Evolutionary conservation across 2,888 invertebrate species (phyloP).

Genomic region (Drosophila subquinaria): DNA sequence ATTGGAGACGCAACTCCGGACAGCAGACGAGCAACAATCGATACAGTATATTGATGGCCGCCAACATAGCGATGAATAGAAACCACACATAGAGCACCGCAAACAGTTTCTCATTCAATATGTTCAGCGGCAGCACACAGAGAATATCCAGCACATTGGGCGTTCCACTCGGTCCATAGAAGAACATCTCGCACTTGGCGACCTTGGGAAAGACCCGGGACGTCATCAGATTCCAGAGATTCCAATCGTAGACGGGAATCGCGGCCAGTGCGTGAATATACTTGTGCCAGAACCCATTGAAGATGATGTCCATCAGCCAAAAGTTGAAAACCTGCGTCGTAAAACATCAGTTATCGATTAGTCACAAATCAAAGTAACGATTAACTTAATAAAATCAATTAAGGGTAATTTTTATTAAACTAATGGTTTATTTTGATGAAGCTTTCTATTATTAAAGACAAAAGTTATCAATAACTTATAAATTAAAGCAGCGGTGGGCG

Average conservation of each 20-base stretch:
- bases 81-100: constrained; percentile 91
- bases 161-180: constrained; percentile 93
- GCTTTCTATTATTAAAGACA: too few species aligned
- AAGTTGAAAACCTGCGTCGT: constrained; percentile 73
- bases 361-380: neutral
- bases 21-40: constrained; percentile 88
- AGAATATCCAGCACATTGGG: constrained; percentile 92
- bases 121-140: constrained; percentile 91
- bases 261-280: constrained; percentile 75
- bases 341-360: constrained; percentile 5
- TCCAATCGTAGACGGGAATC: constrained; percentile 79
- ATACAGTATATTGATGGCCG: constrained; percentile 89
- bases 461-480: too few species aligned
- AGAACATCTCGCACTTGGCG: constrained; percentile 94
- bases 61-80: constrained; percentile 88
- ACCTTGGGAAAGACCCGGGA: constrained; percentile 87
- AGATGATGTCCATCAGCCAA: constrained; percentile 77
- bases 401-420: neutral
- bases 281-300: constrained; percentile 81
- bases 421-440: too few species aligned
- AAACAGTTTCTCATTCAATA: constrained; percentile 92
- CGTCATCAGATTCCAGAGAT: constrained; percentile 79
- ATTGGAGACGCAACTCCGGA: constrained; percentile 65
- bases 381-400: neutral
- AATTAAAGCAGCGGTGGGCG: too few species aligned